Evolutionary conservation across 1,140 invertebrate species (phyloP).

Genomic region (Pogonomyrmex californicus): DNA sequence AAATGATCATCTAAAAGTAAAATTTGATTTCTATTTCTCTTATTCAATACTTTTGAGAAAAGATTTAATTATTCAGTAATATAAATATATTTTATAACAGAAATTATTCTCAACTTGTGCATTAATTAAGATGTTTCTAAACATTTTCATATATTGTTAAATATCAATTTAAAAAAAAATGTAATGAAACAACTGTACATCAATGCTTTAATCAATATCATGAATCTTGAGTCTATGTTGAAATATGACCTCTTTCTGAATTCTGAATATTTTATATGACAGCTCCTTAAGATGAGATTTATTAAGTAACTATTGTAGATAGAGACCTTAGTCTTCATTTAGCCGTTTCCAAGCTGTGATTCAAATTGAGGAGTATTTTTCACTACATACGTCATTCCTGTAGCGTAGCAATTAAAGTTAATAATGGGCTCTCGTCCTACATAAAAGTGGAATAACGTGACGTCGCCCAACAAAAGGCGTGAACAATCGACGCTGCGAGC

Average conservation of each 20-base stretch:
- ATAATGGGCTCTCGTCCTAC: constrained; percentile 46
- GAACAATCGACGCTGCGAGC: constrained; percentile 49
- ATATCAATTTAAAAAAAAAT: background rate
- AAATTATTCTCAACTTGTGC: constrained; percentile 4
- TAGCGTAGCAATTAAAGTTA: constrained; percentile 54
- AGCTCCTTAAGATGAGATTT: background rate
- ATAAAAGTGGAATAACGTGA: constrained; percentile 47
- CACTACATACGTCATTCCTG: background rate
- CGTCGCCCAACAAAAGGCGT: constrained; percentile 42
- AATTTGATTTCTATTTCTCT: background rate
- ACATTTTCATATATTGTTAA: too few species aligned
- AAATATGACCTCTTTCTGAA: background rate
- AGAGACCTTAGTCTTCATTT: background rate
- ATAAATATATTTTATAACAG: background rate
- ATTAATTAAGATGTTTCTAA: background rate
- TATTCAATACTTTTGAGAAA: background rate
- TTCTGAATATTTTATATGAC: background rate
- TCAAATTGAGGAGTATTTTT: constrained; percentile 39
- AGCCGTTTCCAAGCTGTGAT: background rate
- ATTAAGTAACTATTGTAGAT: background rate
- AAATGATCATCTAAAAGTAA: background rate
- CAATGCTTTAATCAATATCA: background rate
- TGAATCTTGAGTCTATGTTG: background rate
- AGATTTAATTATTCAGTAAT: background rate
- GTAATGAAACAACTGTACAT: background rate